These are phyloP conservation scores for Cyclina sinensis DNA, from an alignment of 1,140 invertebrate species.

Conservation along the genomic window DNA sequence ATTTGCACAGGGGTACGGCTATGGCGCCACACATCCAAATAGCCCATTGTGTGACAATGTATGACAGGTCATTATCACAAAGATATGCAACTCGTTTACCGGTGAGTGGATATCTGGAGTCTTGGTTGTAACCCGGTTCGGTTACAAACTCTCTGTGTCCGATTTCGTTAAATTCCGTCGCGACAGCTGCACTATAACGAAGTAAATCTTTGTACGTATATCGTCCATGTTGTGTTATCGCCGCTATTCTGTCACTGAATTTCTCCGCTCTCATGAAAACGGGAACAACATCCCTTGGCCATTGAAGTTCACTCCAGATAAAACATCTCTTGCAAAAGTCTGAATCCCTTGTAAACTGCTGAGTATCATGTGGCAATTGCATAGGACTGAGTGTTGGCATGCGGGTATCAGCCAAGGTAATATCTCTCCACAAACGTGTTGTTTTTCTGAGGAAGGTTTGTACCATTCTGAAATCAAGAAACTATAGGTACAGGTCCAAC, in stretches of 20 bases:
- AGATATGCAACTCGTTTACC: slow-evolving; percentile 88
- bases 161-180: slow-evolving; percentile 82
- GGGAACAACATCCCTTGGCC: slow-evolving; percentile 62
- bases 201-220: slow-evolving; percentile 90
- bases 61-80: slow-evolving; percentile 93
- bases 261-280: slow-evolving; percentile 85
- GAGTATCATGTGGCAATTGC: background rate
- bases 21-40: slow-evolving; percentile 94
- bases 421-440: background rate
- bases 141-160: background rate
- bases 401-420: background rate
- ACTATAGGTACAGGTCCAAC: too few species aligned
- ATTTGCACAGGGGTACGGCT: slow-evolving; percentile 87
- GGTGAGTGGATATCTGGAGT: slow-evolving; percentile 41
- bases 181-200: slow-evolving; percentile 86
- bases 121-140: background rate
- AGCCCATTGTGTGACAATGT: slow-evolving; percentile 93
- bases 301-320: background rate
- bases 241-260: slow-evolving; percentile 89
- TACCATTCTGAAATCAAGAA: too few species aligned
- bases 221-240: slow-evolving; percentile 89
- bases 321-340: background rate
- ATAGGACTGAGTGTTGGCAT: background rate
- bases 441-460: too few species aligned
- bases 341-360: background rate